A percentile compares a stretch with the other conserved stretches of the same genome.
These are phyloP conservation scores for Aphidius ervi DNA, from an alignment of 1,140 invertebrate genomes.

Conservation along the genomic window DNA sequence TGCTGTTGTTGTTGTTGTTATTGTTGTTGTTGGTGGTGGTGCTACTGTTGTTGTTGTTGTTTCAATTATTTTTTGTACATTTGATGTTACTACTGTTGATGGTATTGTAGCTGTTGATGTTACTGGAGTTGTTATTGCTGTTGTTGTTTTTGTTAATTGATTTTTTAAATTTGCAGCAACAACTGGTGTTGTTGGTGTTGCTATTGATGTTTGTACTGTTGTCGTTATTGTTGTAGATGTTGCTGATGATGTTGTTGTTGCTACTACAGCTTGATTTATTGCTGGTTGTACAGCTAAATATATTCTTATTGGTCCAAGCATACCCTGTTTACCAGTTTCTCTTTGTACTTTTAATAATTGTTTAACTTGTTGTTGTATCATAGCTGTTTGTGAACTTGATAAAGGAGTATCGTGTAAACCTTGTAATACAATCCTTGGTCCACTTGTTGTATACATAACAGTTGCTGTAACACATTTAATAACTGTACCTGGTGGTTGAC, in stretches of 20 bases:
- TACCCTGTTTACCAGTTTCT: slow-evolving; percentile 74
- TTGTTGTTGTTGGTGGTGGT: no score
- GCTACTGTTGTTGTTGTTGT: slow-evolving; percentile 22
- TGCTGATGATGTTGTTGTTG: slow-evolving; percentile 21
- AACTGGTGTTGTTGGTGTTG: slow-evolving; percentile 15
- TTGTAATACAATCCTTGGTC: slow-evolving; percentile 78
- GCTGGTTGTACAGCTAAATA: slow-evolving; percentile 76
- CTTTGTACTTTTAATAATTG: slow-evolving; percentile 76
- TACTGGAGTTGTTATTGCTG: slow-evolving; percentile 34
- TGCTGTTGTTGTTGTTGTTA: slow-evolving; percentile 29
- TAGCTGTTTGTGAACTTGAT: slow-evolving; percentile 70
- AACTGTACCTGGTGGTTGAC: slow-evolving; percentile 76
- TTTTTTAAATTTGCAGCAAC: slow-evolving; percentile 8
- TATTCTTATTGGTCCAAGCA: slow-evolving; percentile 78
- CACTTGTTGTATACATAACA: slow-evolving; percentile 71
- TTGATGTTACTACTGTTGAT: slow-evolving; percentile 20
- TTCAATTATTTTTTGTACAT: slow-evolving; percentile 23
- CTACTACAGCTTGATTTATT: slow-evolving; percentile 15
- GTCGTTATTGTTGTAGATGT: slow-evolving; percentile 23
- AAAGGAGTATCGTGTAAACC: slow-evolving; percentile 77
- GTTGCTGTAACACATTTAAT: slow-evolving; percentile 82
- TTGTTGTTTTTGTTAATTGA: neutral
- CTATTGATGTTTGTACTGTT: slow-evolving; percentile 25
- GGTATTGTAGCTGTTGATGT: slow-evolving; percentile 26
- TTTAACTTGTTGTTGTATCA: slow-evolving; percentile 83